Evolutionary conservation across 2,888 invertebrate genomes (phyloP).

Genomic region (Athalia cordata): DNA sequence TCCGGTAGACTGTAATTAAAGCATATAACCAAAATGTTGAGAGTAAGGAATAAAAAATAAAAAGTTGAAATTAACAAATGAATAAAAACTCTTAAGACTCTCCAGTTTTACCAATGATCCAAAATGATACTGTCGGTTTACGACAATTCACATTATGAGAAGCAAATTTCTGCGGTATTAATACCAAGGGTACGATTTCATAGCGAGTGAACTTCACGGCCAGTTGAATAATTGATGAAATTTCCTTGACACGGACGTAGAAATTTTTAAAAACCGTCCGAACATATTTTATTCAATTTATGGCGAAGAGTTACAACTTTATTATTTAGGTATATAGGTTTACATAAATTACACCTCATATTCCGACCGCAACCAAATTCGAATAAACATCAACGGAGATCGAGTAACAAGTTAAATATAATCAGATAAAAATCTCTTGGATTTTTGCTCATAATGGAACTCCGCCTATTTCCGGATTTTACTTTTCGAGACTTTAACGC

Average conservation of each 20-base stretch:
- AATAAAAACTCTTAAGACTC: too few relatives aligned
- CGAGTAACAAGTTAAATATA: neutral
- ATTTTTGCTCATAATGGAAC: neutral
- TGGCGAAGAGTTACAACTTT: slow-evolving; percentile 65
- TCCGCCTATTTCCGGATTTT: neutral
- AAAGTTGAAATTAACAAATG: too few relatives aligned
- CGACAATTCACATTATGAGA: too few relatives aligned
- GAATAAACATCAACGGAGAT: neutral
- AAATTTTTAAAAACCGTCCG: too few relatives aligned
- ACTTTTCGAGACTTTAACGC: neutral
- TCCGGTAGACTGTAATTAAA: too few relatives aligned
- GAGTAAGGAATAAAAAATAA: too few relatives aligned
- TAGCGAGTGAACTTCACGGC: neutral
- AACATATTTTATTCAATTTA: slow-evolving; percentile 67
- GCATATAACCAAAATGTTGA: too few relatives aligned
- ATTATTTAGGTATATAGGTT: slow-evolving; percentile 61
- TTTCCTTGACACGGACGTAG: slow-evolving; percentile 48
- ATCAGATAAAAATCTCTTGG: neutral
- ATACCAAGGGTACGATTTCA: neutral
- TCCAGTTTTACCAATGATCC: too few relatives aligned
- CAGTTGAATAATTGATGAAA: slow-evolving; percentile 56
- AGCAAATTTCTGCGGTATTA: slow-evolving; percentile 22
- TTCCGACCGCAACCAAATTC: too few relatives aligned
- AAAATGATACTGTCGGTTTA: too few relatives aligned
- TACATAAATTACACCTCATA: slow-evolving; percentile 42